phyloP scores from a whole-genome alignment of 1,140 invertebrate genomes.

The Papilio helenus region DNA sequence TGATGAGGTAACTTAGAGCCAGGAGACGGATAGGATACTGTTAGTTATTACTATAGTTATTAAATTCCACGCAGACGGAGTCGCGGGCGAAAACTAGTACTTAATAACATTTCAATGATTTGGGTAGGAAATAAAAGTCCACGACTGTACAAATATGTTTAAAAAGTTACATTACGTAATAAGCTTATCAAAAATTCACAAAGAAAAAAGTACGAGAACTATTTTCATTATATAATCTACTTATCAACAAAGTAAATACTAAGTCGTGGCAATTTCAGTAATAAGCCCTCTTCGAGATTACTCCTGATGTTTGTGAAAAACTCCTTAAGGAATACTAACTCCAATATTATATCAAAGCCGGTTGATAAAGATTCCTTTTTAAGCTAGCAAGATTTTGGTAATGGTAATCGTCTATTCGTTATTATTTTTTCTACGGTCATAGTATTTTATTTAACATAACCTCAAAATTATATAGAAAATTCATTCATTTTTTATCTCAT shows the following conservation, averaged over 20 bases:
- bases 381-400: background rate
- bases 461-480: background rate
- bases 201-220: background rate
- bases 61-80: no score
- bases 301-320: slow-evolving; percentile 9
- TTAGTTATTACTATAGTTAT: no score
- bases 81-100: no score
- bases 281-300: slow-evolving; percentile 9
- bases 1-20: no score
- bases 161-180: background rate
- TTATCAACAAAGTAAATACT: slow-evolving; percentile 13
- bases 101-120: no score
- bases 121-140: background rate
- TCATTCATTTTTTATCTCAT: no score
- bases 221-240: background rate
- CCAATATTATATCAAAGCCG: background rate
- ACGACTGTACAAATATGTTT: background rate
- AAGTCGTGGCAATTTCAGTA: slow-evolving; percentile 10
- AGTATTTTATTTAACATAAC: background rate
- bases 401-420: background rate
- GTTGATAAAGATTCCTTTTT: slow-evolving; percentile 7
- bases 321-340: slow-evolving; percentile 28
- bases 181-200: background rate
- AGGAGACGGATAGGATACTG: no score
- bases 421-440: background rate